Conservation (phyloP, 2,113 vertebrate genomes). For the Lonchura striata region DNA sequence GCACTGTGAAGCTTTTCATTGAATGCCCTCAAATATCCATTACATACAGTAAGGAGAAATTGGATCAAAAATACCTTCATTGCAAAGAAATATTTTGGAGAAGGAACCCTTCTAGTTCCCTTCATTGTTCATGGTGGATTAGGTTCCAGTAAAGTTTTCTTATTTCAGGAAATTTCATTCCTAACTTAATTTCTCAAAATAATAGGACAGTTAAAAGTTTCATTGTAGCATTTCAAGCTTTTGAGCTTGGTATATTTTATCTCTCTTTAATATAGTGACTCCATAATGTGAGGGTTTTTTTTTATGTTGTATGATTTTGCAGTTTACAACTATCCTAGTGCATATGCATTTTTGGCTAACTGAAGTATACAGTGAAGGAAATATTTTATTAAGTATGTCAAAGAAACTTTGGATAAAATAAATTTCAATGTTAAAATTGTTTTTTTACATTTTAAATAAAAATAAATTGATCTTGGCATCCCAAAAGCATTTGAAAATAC, state of each 20-base stretch:
- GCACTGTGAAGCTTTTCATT: background rate
- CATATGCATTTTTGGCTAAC: background rate
- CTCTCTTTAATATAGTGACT: background rate
- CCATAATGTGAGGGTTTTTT: background rate
- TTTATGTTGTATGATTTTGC: background rate
- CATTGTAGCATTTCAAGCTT: background rate
- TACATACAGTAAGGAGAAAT: background rate
- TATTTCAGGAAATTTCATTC: background rate
- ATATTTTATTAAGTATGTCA: background rate
- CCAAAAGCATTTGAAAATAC: background rate
- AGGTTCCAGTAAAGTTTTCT: background rate
- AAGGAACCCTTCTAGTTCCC: background rate
- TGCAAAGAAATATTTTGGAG: background rate
- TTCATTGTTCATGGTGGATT: background rate
- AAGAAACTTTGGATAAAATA: background rate
- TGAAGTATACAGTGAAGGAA: background rate
- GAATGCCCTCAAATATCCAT: background rate
- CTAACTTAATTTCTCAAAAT: background rate
- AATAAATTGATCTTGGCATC: background rate
- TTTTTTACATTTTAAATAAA: background rate
- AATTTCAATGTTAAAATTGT: background rate
- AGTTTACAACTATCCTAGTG: background rate
- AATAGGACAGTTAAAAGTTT: background rate
- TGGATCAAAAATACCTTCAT: background rate
- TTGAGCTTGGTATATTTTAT: background rate